Percentiles rank a stretch among this genome's conserved stretches.
phyloP scores from a whole-genome alignment of 1,140 invertebrate species.

The Drosophila tsacasi region DNA sequence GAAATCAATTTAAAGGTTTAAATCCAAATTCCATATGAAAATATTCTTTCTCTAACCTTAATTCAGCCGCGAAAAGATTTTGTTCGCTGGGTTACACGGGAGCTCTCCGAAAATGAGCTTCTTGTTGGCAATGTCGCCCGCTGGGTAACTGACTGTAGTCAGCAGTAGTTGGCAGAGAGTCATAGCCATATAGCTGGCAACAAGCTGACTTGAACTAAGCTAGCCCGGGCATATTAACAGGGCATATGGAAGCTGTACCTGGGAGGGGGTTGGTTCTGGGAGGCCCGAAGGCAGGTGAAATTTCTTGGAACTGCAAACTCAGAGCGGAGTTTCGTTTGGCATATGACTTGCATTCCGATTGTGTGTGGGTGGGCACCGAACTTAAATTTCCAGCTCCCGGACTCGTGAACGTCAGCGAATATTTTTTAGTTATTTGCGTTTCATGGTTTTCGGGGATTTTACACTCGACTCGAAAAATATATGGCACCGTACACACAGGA shows the following conservation, averaged over 20 bases:
- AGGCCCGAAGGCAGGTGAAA: conserved; percentile 61
- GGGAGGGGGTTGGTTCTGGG: neutral
- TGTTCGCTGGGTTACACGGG: conserved; percentile 18
- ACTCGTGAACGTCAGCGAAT: conserved; percentile 22
- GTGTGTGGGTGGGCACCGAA: conserved; percentile 4
- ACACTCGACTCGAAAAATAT: conserved; percentile 20
- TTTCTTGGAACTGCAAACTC: conserved; percentile 69
- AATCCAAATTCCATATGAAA: no score
- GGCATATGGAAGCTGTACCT: conserved; percentile 42
- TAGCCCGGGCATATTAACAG: conserved; percentile 63
- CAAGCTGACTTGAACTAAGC: conserved; percentile 57
- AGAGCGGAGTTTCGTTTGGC: conserved; percentile 9
- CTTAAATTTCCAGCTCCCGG: conserved; percentile 20
- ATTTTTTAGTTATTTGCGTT: conserved; percentile 43
- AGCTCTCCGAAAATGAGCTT: conserved; percentile 44
- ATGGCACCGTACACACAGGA: conserved; percentile 29
- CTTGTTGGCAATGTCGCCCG: conserved; percentile 51
- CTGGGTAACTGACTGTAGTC: conserved; percentile 60
- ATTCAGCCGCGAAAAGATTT: neutral
- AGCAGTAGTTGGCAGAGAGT: conserved; percentile 73
- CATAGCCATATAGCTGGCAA: conserved; percentile 55
- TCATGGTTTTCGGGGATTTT: conserved; percentile 30
- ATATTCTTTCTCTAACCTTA: neutral
- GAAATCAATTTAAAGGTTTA: no score
- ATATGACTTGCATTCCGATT: conserved; percentile 43